Evolutionary conservation across 1,140 invertebrate genomes (phyloP), one percentile per base, ranked within the genome.

Genomic region (Trialeurodes vaporariorum): DNA sequence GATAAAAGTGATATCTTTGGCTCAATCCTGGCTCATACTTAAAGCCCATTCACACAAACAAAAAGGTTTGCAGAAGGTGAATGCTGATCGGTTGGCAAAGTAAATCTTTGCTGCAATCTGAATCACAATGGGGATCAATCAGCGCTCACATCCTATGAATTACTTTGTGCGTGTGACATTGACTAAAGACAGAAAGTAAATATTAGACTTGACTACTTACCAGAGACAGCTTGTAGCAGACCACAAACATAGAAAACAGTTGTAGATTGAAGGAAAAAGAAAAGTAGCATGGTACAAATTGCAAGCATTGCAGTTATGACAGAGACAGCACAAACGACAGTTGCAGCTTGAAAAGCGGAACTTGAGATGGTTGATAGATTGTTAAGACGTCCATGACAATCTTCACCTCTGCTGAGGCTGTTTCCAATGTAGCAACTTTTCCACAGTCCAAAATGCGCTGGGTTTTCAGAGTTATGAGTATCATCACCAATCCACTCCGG

Each of bases 251-350:
- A 87, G 77, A 95, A 96, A 13, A 97, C 94, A 12, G 90, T 94
- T 1, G 91, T 93, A n/a, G 92, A 89, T 73, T 91, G 91, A 77
- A 93, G 90, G 78, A 98, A 94, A 79, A 96, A 92, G 80, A 98
- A 96, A 70, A 98, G 85, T 25, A 97, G 80, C 84, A 98, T 89
- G 61, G 89, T 86, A 76, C 87, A 89, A 69, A 97, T 90, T 27
- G 91, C 90, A 69, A 96, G 77, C 64, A 95, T 79, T 63, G 93
- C 89, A 66, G 96, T 81, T 9, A 93, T 81, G 24, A 94, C 92
- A 21, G 93, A 88, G 22, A 92, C 81, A 17, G 91, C 93, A 63
- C 96, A 88, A 71, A 97, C 87, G 70, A 94, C 86, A 22, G 94
- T 94, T 24, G 94, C 87, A 21, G 88, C 87, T 63, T 82, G 80